Conservation (phyloP, 1,140 invertebrate species). For the Drosophila simulans region DNA sequence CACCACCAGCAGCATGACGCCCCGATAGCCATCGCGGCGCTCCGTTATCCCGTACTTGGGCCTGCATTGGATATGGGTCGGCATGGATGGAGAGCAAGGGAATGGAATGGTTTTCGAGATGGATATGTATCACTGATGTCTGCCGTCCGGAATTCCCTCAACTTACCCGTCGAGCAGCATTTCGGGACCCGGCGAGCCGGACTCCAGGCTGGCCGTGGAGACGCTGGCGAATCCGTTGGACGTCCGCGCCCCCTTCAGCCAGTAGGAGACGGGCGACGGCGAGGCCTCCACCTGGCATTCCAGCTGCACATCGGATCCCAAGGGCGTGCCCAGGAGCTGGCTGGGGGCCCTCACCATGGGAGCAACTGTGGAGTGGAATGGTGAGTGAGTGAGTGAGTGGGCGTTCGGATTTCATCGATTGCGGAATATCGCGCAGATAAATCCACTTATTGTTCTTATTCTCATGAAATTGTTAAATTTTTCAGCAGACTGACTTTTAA, state of each 20-base stretch:
- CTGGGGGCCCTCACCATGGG: constrained; percentile 93
- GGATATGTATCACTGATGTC: constrained; percentile 25
- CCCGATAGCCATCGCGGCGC: constrained; percentile 91
- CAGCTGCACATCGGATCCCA: constrained; percentile 91
- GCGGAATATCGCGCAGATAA: not conserved
- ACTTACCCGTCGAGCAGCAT: constrained; percentile 92
- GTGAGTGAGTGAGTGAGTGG: not conserved
- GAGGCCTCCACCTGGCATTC: constrained; percentile 93
- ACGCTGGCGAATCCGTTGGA: constrained; percentile 72
- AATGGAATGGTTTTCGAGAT: constrained; percentile 12
- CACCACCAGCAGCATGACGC: constrained; percentile 93
- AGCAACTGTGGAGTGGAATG: constrained; percentile 87
- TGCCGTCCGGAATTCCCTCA: constrained; percentile 15
- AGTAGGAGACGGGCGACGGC: constrained; percentile 93
- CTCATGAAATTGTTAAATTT: not conserved
- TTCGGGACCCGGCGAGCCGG: constrained; percentile 85
- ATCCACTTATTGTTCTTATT: not conserved
- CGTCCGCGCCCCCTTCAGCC: constrained; percentile 90
- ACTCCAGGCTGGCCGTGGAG: constrained; percentile 73
- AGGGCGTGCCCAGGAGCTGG: constrained; percentile 92
- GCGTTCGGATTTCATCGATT: constrained; percentile 4
- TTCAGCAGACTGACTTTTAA: not conserved
- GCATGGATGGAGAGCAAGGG: not conserved
- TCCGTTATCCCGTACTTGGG: constrained; percentile 93
- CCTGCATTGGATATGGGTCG: constrained; percentile 85